Evolutionary conservation across 2,797 vertebrate species (phyloP).

Genomic region (Myotis vivesi): DNA sequence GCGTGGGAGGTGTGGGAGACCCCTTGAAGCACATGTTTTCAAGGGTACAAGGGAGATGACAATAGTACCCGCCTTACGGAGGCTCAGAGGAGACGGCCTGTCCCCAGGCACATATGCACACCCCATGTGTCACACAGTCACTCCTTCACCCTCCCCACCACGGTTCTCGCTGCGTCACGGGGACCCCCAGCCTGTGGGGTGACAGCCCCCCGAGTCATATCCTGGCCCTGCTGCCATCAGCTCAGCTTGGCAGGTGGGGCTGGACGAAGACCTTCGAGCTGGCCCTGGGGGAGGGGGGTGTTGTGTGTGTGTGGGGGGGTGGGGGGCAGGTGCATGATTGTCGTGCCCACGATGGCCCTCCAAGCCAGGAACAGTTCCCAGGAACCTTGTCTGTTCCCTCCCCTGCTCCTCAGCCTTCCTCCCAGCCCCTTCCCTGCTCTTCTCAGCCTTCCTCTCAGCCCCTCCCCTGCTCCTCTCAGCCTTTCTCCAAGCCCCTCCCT

Average conservation of each 20-base stretch:
- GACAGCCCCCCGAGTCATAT: background rate
- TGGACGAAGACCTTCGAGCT: background rate
- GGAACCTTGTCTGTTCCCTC: background rate
- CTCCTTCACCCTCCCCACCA: too few species aligned
- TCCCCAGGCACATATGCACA: background rate
- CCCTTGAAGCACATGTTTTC: background rate
- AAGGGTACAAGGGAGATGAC: background rate
- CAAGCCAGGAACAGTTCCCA: background rate
- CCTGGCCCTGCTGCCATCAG: background rate
- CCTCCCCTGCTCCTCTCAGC: background rate
- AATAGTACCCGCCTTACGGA: background rate
- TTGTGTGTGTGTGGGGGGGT: too few species aligned
- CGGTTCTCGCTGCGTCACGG: too few species aligned
- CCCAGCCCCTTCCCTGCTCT: background rate
- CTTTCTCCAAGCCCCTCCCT: background rate
- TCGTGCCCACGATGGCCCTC: background rate
- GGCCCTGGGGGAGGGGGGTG: background rate
- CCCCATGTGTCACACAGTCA: fast-evolving
- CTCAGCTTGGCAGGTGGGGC: background rate
- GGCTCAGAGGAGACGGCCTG: background rate
- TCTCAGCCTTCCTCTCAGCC: background rate
- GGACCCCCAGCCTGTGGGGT: too few species aligned
- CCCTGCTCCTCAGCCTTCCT: background rate
- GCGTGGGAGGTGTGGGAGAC: background rate
- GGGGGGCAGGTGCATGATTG: fast-evolving